Conservation (phyloP, 2,797 vertebrate species). For the Micromesistius poutassou region DNA sequence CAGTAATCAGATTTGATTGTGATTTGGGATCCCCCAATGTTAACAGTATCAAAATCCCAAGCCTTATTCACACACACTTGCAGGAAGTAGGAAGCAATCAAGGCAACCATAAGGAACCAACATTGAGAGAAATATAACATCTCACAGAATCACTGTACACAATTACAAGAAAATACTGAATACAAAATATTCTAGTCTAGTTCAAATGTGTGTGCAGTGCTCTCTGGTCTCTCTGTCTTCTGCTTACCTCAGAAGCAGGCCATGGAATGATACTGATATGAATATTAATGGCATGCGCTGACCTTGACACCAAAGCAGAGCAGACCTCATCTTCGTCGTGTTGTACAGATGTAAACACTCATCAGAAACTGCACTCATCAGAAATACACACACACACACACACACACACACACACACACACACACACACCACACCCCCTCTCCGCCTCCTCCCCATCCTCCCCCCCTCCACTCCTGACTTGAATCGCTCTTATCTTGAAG, state of each 20-base stretch:
- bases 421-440: neutral
- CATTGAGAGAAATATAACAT: neutral
- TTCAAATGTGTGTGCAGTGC: neutral
- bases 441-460: slow-evolving; percentile 5
- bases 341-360: neutral
- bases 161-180: neutral
- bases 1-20: neutral
- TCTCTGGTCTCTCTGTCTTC: neutral
- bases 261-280: neutral
- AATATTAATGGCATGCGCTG: neutral
- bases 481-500: slow-evolving; percentile 12
- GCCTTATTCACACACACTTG: too few relatives aligned
- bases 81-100: neutral
- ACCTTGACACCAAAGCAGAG: too few relatives aligned
- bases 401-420: too few relatives aligned
- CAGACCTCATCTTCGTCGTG: neutral
- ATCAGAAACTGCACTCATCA: neutral
- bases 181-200: neutral
- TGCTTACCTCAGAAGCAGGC: neutral
- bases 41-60: neutral
- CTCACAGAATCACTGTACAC: neutral
- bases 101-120: neutral
- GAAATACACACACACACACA: too few relatives aligned
- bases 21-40: neutral
- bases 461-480: slow-evolving; percentile 3